Evolutionary conservation across 2,113 vertebrate species (phyloP).

Genomic region (Strix uralensis): DNA sequence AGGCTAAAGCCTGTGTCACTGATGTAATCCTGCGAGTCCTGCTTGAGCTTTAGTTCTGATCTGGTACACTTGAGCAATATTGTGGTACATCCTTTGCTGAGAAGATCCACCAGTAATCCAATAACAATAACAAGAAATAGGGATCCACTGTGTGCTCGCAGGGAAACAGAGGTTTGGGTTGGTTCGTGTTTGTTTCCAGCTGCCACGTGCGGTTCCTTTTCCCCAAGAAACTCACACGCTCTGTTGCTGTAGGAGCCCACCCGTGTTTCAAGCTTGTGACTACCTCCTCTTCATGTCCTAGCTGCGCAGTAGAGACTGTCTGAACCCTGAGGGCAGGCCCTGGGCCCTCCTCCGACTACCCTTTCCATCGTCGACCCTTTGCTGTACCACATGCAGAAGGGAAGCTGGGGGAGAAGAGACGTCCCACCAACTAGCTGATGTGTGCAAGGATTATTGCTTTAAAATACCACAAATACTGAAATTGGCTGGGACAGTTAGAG

Average conservation of each 20-base stretch:
- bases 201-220: accelerated
- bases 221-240: accelerated
- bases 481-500: background rate
- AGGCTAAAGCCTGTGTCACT: background rate
- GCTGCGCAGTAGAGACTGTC: background rate
- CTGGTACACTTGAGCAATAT: background rate
- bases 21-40: background rate
- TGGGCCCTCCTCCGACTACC: background rate
- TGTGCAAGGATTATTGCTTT: background rate
- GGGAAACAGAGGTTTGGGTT: background rate
- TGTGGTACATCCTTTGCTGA: background rate
- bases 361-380: background rate
- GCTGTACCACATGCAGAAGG: background rate
- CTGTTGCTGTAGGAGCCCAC: background rate
- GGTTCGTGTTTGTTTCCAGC: accelerated
- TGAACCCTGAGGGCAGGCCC: background rate
- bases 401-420: background rate
- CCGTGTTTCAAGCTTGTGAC: background rate
- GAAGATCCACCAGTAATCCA: background rate
- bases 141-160: background rate
- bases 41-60: constrained; percentile 10
- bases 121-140: accelerated
- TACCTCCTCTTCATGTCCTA: background rate
- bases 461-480: background rate
- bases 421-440: background rate